A percentile compares a stretch with the other conserved stretches of the same genome.
phyloP scores from a whole-genome alignment of 2,888 invertebrate genomes.

The Aphelenchoides bicaudatus region DNA sequence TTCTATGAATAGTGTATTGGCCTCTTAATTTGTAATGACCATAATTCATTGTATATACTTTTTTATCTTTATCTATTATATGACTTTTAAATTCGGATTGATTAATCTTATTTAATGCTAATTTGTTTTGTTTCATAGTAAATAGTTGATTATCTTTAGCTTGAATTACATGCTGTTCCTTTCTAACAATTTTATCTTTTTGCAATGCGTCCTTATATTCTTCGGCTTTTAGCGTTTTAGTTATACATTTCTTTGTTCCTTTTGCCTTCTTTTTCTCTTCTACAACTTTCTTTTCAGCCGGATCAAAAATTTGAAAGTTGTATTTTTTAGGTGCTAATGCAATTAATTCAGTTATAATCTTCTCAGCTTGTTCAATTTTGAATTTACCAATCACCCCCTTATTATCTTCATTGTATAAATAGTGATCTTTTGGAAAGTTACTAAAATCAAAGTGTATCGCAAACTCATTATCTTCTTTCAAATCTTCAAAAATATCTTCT shows the following conservation, averaged over 20 bases:
- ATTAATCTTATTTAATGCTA: not conserved
- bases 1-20: no score
- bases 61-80: not conserved
- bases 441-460: slow-evolving; percentile 5
- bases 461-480: slow-evolving; percentile 3
- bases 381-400: slow-evolving; percentile 8
- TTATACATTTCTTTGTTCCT: slow-evolving; percentile 5
- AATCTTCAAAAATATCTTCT: slow-evolving; percentile 16
- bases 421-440: slow-evolving; percentile 9
- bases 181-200: slow-evolving; percentile 4
- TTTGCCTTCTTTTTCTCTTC: slow-evolving; percentile 7
- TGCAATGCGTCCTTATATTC: slow-evolving; percentile 2
- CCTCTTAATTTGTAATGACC: no score
- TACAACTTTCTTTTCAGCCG: slow-evolving; percentile 3
- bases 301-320: not conserved
- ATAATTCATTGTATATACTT: not conserved
- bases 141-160: slow-evolving; percentile 4
- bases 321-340: not conserved
- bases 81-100: slow-evolving; percentile 4
- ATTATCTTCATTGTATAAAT: not conserved
- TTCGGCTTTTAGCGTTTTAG: slow-evolving; percentile 7
- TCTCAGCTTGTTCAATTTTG: not conserved
- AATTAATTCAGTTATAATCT: slow-evolving; percentile 1
- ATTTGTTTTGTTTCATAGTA: slow-evolving; percentile 1
- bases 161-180: slow-evolving; percentile 9